Conservation (phyloP, 2,888 invertebrate species). For the Girardia tigrina region DNA sequence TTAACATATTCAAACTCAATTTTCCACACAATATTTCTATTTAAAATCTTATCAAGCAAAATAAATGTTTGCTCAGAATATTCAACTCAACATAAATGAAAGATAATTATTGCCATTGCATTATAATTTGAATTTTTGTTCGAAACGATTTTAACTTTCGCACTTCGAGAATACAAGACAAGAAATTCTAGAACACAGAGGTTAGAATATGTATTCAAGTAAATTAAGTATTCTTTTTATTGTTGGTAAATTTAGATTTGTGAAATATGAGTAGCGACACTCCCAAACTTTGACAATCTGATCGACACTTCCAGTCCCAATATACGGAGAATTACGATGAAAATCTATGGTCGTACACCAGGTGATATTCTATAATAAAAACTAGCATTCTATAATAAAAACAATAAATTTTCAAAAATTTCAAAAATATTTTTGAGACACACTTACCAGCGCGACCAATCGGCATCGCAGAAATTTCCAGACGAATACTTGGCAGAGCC, state of each 20-base stretch:
- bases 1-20: not conserved
- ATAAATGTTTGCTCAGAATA: conserved; percentile 9
- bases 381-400: no score
- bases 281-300: conserved; percentile 99
- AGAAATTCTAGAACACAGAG: conserved; percentile 11
- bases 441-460: no score
- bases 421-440: no score
- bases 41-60: conserved; percentile 15
- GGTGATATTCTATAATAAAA: no score
- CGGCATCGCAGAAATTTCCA: no score
- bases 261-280: conserved; percentile 66
- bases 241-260: no score
- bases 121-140: not conserved
- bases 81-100: conserved; percentile 23
- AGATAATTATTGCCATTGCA: conserved; percentile 20
- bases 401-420: no score
- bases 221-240: not conserved
- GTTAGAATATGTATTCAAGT: conserved; percentile 15
- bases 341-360: no score
- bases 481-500: no score
- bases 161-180: not conserved
- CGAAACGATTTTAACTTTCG: not conserved
- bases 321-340: conserved; percentile 88
- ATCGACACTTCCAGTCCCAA: conserved; percentile 97
- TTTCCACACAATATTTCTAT: conserved; percentile 23